A percentile compares a stretch with the other conserved stretches of the same genome.
Evolutionary conservation across 1,140 invertebrate species (phyloP).

Genomic region (Carposina sasakii): DNA sequence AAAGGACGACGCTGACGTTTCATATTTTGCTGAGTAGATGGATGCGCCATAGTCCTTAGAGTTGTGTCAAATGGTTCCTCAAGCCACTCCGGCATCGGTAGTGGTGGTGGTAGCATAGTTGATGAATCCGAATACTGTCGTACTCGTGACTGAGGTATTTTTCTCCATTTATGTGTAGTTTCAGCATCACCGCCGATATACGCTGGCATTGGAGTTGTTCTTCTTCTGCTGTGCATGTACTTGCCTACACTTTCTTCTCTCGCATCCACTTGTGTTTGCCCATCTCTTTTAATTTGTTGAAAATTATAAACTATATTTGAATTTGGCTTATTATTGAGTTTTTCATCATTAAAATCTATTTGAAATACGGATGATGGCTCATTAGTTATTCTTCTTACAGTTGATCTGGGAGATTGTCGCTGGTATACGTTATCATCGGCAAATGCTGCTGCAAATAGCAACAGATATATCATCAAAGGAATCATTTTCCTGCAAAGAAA

Average conservation of each 20-base stretch:
- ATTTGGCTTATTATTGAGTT: constrained; percentile 13
- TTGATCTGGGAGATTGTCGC: neutral
- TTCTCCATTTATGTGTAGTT: no score
- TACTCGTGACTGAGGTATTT: no score
- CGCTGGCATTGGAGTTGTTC: no score
- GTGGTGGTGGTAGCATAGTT: no score
- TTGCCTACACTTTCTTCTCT: constrained; percentile 32
- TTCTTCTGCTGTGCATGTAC: constrained; percentile 26
- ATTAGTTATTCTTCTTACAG: neutral
- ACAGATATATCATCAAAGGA: constrained; percentile 2
- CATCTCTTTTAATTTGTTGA: constrained; percentile 24
- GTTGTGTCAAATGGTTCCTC: no score
- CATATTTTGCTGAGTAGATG: no score
- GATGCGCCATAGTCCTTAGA: no score
- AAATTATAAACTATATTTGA: constrained; percentile 32
- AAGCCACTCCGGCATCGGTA: no score
- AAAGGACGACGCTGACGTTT: no score
- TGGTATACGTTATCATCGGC: neutral
- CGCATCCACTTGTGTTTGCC: constrained; percentile 27
- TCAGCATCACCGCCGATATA: no score
- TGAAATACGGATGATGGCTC: neutral
- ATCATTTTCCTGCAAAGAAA: constrained; percentile 26
- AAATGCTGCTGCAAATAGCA: constrained; percentile 10
- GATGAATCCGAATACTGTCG: no score
- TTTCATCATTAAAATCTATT: neutral